Percentiles rank a stretch among this genome's conserved stretches.
phyloP scores from a whole-genome alignment of 2,113 vertebrate genomes.

The Microtus pennsylvanicus region DNA sequence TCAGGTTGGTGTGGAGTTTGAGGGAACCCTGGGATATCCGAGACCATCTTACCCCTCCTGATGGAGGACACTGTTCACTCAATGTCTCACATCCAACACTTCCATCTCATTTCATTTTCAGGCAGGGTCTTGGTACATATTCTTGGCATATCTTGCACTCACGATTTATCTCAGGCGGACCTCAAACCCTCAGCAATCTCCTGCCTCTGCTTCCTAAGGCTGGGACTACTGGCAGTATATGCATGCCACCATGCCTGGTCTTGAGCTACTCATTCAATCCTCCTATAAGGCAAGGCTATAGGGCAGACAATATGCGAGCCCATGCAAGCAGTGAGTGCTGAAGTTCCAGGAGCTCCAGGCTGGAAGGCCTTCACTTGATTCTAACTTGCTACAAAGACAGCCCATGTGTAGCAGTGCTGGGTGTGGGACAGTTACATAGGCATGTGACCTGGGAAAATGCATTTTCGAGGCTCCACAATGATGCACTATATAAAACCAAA shows the following conservation, averaged over 20 bases:
- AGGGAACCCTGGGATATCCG: not conserved
- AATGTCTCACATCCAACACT: not conserved
- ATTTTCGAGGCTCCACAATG: rapidly evolving
- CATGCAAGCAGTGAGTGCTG: not conserved
- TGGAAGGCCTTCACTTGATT: not conserved
- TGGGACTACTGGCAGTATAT: not conserved
- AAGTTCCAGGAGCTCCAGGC: not conserved
- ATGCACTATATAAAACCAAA: not conserved
- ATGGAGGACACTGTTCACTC: not conserved
- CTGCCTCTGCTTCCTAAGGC: not conserved
- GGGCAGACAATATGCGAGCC: not conserved
- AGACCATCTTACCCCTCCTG: not conserved
- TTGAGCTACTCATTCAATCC: not conserved
- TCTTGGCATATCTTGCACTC: too few species aligned
- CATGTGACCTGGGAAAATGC: not conserved
- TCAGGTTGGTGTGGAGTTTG: not conserved
- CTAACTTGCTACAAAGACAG: not conserved
- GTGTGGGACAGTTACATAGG: not conserved
- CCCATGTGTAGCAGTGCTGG: not conserved
- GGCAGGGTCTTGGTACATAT: not conserved
- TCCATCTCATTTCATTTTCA: not conserved
- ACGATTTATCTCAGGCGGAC: too few species aligned
- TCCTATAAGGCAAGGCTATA: not conserved
- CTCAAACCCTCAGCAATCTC: not conserved
- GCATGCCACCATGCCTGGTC: not conserved